Base-by-base conservation (phyloP, 2,888 invertebrate species). In the Keiferia lycopersicella region DNA sequence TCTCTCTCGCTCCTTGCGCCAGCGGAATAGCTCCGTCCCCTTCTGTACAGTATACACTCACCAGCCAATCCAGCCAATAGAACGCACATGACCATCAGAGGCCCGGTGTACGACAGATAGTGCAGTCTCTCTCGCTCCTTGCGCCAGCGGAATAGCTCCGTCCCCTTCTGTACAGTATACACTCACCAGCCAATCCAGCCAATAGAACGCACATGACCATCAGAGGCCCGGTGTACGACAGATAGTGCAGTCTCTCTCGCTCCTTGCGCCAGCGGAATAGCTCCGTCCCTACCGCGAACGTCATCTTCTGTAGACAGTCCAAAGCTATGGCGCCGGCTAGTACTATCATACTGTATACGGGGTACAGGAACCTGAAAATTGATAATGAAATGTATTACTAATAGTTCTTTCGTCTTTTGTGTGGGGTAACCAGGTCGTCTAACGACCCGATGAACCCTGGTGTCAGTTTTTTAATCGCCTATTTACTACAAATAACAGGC, bases 311-410 rank as follows among this genome's bases (percentile, higher is more conserved):
- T 20, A 95, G 77, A 63, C 95, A 93, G 81, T 97, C 97, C 26
- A 97, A 90, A 0, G 95, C 93, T 70, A 97, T 94, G 7, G 96
- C 96, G 0, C 96, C 96, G 62, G 95, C 94, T 20, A 98, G 89
- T 71, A 97, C 96, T 64, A 99, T 94, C 89, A 98, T 92, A 12
- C 98, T 98, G 91, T 99, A 99, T 11, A 98, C 94, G 0, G 99
- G 99, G 84, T 97, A 99, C 59, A 99, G 89, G 91, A 98, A 98
- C 67, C 97, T 93, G 82, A 2, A 78, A 81, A 14, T 1, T 39
- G 45, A 10, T 1, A 34, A 34, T 8, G 34, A 10, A 34, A 8
- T 34, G 1, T 6, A 30, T 30, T 2, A 30, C 6, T n/a, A n/a
- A n/a, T n/a, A n/a, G n/a, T n/a, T n/a, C n/a, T n/a, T n/a, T n/a